Evolutionary conservation across 1,140 invertebrate genomes (phyloP).

Genomic region (Euura saliciscinereae): DNA sequence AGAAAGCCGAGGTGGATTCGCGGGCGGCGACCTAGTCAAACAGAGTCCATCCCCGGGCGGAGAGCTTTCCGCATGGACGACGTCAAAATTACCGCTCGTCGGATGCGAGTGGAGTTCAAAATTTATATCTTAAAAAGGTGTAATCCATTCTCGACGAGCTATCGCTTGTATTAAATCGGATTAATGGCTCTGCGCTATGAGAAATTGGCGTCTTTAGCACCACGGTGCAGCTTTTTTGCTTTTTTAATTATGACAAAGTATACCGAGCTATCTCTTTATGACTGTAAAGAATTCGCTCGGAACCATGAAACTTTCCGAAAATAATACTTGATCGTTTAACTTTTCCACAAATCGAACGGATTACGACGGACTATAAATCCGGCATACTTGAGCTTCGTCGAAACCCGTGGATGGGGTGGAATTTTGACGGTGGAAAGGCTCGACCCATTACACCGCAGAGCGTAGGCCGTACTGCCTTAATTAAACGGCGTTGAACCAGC

Average conservation of each 20-base stretch:
- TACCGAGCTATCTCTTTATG: neutral
- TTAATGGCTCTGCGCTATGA: neutral
- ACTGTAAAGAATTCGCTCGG: no score
- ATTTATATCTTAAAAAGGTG: neutral
- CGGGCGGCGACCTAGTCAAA: neutral
- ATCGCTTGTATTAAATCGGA: neutral
- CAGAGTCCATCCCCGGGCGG: neutral
- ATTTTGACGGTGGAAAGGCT: neutral
- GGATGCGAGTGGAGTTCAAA: neutral
- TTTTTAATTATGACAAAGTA: neutral
- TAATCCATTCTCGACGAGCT: neutral
- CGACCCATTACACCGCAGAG: conserved; percentile 8
- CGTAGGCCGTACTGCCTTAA: conserved; percentile 11
- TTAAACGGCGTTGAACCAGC: conserved; percentile 10
- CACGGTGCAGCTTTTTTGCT: neutral
- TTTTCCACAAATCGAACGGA: neutral
- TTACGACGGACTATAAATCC: neutral
- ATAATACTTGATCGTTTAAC: no score
- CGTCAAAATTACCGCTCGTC: neutral
- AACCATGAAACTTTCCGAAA: no score
- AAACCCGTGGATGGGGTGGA: neutral
- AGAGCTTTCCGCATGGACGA: neutral
- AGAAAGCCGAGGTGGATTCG: neutral
- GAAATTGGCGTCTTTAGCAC: neutral
- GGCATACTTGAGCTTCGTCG: neutral